Base-by-base conservation (phyloP, 2,888 invertebrate genomes). In the Catocala nupta region DNA sequence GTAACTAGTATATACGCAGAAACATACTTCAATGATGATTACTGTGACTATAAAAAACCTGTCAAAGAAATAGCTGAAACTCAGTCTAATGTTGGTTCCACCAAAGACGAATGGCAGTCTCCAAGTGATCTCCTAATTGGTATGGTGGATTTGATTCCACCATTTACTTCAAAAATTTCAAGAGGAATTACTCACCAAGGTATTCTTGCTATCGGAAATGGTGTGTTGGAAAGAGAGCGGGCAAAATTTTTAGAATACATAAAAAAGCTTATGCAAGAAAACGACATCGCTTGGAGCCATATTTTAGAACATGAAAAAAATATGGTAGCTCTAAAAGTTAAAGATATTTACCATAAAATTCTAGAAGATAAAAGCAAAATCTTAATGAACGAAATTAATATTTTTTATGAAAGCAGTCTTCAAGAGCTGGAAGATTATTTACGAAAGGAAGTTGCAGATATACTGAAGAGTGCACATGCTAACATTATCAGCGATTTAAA, bases 111-210 rank as follows among this genome's bases (percentile, higher is more conserved):
- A 44, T 94, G 94, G 93, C 73, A 81, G 50, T 94, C 94, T 45
- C 94, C 94, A 8, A 94, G 94, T 76, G 94, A 94, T 72, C 75
- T 86, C 59, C 73, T 94, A 45, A 88, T 92, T 67, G 91, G 86
- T 13, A 83, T 82, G 70, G 53, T 93, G 66, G 85, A 91, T 54
- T 76, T 94, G 8, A 81, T 81, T 36, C 91, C 93, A 44, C 94
- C 94, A 0, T 92, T 93, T 68, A 94, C 94, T 12, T 92, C 93
- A 0, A 93, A 91, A 85, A 90, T 92, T 59, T 89, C 87, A 12
- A 86, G 92, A 81, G 92, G 90, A 3, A 86, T 78, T 68, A 87
- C 93, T 43, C 93, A 94, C 68, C 81, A 89, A 81, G 93, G 94
- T 45, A 91, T 94, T 65, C 79, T 93, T 49, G 72, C 75, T 11